phyloP scores from a whole-genome alignment of 2,888 invertebrate genomes.

The Drosophila anomalata region DNA sequence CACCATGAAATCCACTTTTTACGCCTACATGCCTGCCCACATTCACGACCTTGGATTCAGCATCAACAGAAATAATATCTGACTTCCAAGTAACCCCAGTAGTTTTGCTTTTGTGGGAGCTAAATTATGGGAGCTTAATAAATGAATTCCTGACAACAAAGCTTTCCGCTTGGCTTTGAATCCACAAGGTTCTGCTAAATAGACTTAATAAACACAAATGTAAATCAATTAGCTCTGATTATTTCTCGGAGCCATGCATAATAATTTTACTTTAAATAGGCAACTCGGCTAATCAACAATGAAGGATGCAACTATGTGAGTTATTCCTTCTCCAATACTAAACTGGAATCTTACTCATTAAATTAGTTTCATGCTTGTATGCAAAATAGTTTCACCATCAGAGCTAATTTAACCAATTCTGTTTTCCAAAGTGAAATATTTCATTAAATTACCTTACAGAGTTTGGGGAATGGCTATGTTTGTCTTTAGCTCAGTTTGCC shows the following conservation, averaged over 20 bases:
- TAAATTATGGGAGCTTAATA: neutral
- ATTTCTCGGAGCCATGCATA: neutral
- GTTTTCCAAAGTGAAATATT: neutral
- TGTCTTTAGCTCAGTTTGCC: neutral
- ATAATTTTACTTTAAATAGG: neutral
- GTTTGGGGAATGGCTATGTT: neutral
- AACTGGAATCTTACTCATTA: neutral
- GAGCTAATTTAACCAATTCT: neutral
- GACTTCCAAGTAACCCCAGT: no score
- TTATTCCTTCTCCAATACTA: neutral
- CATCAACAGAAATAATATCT: neutral
- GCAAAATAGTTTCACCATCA: neutral
- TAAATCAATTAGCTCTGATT: neutral
- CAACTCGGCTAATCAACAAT: neutral
- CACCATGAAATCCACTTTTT: slow-evolving; percentile 65
- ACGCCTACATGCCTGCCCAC: slow-evolving; percentile 79
- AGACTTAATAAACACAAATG: neutral
- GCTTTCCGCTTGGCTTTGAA: neutral
- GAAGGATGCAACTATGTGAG: no score
- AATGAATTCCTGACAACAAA: neutral
- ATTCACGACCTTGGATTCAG: slow-evolving; percentile 25
- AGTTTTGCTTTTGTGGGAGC: neutral
- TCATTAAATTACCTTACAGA: neutral
- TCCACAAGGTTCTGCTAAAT: neutral
- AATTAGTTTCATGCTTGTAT: neutral